Percentiles rank a stretch among this genome's conserved stretches.
These are phyloP conservation scores for Notothenia rossii DNA, from an alignment of 2,113 vertebrate genomes.

Conservation along the genomic window DNA sequence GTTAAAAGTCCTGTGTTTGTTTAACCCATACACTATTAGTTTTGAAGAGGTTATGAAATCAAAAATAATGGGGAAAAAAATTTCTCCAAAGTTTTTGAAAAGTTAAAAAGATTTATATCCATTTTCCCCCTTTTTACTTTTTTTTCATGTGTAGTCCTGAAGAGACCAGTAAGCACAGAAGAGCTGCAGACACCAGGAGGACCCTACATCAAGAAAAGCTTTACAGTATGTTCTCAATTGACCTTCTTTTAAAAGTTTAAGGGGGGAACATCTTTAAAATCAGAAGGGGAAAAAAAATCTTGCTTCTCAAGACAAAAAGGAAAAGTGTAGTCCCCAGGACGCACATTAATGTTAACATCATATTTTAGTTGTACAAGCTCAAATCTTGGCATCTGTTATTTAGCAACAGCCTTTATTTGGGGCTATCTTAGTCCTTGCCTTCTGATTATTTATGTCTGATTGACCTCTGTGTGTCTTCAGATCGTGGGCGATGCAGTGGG, in stretches of 20 bases:
- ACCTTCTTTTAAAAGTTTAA: neutral
- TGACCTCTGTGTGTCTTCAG: slow-evolving; percentile 65
- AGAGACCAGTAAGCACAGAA: slow-evolving; percentile 89
- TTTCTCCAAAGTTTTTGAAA: neutral
- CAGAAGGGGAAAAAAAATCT: too few species aligned
- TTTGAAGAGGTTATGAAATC: neutral
- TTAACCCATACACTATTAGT: too few species aligned
- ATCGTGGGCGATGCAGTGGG: slow-evolving; percentile 90
- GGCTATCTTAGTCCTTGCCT: neutral
- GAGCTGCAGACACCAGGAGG: slow-evolving; percentile 90
- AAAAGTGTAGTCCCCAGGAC: neutral
- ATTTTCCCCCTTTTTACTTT: neutral
- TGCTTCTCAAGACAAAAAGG: neutral
- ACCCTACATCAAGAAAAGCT: slow-evolving; percentile 88
- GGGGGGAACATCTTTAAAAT: rapidly evolving
- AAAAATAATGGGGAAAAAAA: neutral
- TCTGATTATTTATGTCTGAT: neutral
- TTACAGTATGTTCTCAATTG: slow-evolving; percentile 83
- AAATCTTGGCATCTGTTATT: neutral
- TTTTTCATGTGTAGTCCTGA: slow-evolving; percentile 85
- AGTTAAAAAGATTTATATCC: neutral
- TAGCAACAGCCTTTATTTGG: neutral
- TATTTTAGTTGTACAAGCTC: neutral
- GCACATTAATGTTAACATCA: neutral
- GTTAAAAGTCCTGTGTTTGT: too few species aligned